Conservation (phyloP, 1,140 invertebrate species). For the Polypedilum pembai region DNA sequence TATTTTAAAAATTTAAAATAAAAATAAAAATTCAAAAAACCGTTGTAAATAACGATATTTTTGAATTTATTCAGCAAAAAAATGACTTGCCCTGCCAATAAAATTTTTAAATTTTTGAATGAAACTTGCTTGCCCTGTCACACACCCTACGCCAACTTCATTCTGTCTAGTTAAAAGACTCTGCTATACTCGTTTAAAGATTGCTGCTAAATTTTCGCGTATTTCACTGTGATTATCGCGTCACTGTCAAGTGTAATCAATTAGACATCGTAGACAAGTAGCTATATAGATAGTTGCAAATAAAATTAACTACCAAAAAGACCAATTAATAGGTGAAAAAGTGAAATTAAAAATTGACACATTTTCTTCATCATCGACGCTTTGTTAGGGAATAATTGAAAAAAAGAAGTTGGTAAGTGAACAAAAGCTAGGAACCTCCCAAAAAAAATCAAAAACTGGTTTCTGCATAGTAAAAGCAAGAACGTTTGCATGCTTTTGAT, state of each 20-base stretch:
- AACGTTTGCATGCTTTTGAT: neutral
- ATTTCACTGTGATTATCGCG: neutral
- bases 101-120: no score
- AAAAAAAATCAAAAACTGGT: neutral
- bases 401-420: conserved; percentile 21
- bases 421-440: conserved; percentile 3
- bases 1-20: neutral
- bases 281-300: neutral
- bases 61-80: no score
- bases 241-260: conserved; percentile 10
- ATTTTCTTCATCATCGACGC: conserved; percentile 19
- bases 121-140: no score
- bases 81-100: no score
- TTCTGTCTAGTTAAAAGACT: no score
- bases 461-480: neutral
- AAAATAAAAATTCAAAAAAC: neutral
- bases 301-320: neutral
- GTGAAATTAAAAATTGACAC: conserved; percentile 22
- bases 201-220: no score
- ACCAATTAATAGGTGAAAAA: neutral
- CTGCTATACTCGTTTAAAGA: no score
- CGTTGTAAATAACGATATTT: no score
- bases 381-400: conserved; percentile 16
- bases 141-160: no score
- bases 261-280: conserved; percentile 6